Percentiles rank a stretch among this genome's conserved stretches.
Evolutionary conservation across 2,113 vertebrate genomes (phyloP).

Genomic region (Charadrius vociferus): DNA sequence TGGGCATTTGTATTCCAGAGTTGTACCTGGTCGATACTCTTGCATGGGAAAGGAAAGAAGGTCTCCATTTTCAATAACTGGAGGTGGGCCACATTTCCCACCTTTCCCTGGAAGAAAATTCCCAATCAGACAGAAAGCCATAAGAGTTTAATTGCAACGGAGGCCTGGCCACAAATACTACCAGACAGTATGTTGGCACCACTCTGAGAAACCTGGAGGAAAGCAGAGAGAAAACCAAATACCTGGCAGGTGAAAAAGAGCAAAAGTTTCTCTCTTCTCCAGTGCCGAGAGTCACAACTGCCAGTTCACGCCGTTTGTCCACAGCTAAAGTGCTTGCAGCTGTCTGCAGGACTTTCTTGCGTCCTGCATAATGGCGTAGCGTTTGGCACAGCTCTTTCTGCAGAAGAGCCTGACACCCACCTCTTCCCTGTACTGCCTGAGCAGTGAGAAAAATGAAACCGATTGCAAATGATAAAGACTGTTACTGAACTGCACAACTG

Average conservation of each 20-base stretch:
- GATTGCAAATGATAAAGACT: too few species aligned
- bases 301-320: background rate
- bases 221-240: background rate
- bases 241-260: background rate
- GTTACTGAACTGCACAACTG: background rate
- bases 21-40: background rate
- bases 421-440: background rate
- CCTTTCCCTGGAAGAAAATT: slow-evolving; percentile 1
- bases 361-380: background rate
- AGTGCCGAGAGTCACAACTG: background rate
- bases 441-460: background rate
- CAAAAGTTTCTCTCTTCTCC: background rate
- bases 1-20: slow-evolving; percentile 28
- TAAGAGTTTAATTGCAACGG: background rate
- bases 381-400: background rate
- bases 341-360: background rate
- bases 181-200: rapidly evolving
- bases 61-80: slow-evolving; percentile 27
- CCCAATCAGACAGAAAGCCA: background rate
- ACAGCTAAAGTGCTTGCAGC: background rate
- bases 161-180: background rate
- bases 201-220: rapidly evolving
- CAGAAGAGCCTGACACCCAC: background rate
- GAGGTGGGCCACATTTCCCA: background rate
- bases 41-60: background rate